A percentile compares a stretch with the other conserved stretches of the same genome.
These are phyloP conservation scores for Hypolimnas misippus DNA, from an alignment of 2,888 invertebrate species.

Conservation along the genomic window DNA sequence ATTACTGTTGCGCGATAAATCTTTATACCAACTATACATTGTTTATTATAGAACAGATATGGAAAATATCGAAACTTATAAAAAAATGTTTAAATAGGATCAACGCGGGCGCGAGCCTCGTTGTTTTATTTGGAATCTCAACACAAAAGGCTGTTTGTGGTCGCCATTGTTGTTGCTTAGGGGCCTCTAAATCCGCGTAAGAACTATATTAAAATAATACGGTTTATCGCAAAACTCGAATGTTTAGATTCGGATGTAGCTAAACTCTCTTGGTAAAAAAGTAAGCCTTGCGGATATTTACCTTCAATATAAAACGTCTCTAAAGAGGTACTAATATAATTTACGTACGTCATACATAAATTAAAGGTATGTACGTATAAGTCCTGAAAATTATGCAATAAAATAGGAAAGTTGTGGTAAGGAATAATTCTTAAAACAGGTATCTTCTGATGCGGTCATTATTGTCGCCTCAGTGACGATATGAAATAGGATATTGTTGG, in stretches of 20 bases:
- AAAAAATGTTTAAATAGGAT: slow-evolving; percentile 53
- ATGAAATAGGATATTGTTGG: slow-evolving; percentile 64
- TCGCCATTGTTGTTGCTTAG: slow-evolving; percentile 42
- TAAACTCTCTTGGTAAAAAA: not conserved
- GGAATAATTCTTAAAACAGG: slow-evolving; percentile 20
- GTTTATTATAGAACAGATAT: slow-evolving; percentile 1
- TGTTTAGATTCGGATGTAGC: slow-evolving; percentile 11
- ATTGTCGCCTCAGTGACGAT: slow-evolving; percentile 36
- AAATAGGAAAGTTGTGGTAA: not conserved
- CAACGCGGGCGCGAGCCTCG: slow-evolving; percentile 51
- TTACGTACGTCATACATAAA: not conserved
- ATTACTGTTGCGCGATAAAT: not conserved
- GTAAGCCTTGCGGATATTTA: not conserved
- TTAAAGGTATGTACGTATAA: not conserved
- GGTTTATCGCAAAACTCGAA: slow-evolving; percentile 30
- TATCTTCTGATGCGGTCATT: slow-evolving; percentile 28
- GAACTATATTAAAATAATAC: slow-evolving; percentile 44
- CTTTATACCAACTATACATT: not conserved
- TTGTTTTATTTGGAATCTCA: slow-evolving; percentile 69
- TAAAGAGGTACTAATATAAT: too few relatives aligned
- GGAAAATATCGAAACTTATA: slow-evolving; percentile 28
- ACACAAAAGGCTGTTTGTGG: slow-evolving; percentile 66
- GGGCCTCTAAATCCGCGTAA: slow-evolving; percentile 62
- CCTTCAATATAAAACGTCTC: too few relatives aligned
- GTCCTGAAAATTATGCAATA: not conserved